Evolutionary conservation across 2,797 vertebrate genomes (phyloP).

Genomic region (Liparis tanakae): DNA sequence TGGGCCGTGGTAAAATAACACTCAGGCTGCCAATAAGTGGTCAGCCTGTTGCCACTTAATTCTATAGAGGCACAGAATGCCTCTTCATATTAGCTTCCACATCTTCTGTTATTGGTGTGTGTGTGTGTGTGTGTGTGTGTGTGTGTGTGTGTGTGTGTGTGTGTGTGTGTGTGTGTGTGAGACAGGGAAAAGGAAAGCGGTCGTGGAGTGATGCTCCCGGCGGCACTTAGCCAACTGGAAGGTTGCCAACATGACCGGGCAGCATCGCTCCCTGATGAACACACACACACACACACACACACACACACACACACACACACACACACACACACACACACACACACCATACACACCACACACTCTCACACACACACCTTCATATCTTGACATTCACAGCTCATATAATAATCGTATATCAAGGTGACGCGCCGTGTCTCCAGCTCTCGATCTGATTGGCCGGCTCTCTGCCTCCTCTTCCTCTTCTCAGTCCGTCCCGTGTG

Average conservation of each 20-base stretch:
- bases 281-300: slow-evolving; percentile 21
- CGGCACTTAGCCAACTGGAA: slow-evolving; percentile 67
- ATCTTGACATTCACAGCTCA: not conserved
- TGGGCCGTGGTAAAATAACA: slow-evolving; percentile 61
- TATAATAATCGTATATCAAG: not conserved
- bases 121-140: slow-evolving; percentile 41
- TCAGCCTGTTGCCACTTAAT: slow-evolving; percentile 73
- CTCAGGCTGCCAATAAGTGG: slow-evolving; percentile 68
- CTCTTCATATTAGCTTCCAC: slow-evolving; percentile 72
- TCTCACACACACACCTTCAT: not conserved
- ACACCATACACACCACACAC: not conserved
- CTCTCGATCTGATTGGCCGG: too few species aligned
- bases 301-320: not conserved
- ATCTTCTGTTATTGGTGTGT: slow-evolving; percentile 60
- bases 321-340: too few species aligned
- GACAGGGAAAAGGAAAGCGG: slow-evolving; percentile 26
- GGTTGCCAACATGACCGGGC: slow-evolving; percentile 59
- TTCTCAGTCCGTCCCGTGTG: too few species aligned
- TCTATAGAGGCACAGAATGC: slow-evolving; percentile 60
- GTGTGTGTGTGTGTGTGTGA: slow-evolving; percentile 42
- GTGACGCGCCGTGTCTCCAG: too few species aligned
- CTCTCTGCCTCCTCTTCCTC: too few species aligned
- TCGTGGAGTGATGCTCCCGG: slow-evolving; percentile 19
- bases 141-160: slow-evolving; percentile 38
- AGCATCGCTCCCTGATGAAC: slow-evolving; percentile 63